Evolutionary conservation across 2,113 vertebrate genomes (phyloP).

Genomic region (Petaurus breviceps): DNA sequence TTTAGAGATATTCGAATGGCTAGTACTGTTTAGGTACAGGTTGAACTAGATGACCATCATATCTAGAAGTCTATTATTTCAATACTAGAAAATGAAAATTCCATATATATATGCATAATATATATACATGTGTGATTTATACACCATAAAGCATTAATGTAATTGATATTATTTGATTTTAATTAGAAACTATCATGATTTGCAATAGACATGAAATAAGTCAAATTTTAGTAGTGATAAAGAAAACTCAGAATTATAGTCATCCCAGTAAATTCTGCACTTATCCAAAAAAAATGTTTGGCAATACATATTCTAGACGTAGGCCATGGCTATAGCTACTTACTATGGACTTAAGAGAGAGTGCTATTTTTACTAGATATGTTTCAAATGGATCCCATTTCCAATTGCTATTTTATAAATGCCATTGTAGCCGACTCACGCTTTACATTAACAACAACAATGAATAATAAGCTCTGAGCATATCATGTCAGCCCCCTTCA

Average conservation of each 20-base stretch:
- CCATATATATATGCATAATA: background rate
- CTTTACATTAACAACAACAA: background rate
- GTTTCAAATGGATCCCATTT: slow-evolving; percentile 5
- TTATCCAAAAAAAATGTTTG: background rate
- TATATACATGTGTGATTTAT: too few species aligned
- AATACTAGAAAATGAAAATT: background rate
- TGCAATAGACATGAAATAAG: background rate
- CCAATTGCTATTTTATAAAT: slow-evolving; percentile 14
- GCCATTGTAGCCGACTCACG: background rate
- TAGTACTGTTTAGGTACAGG: background rate
- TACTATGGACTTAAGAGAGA: background rate
- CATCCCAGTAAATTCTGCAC: background rate
- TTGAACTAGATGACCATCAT: background rate
- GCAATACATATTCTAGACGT: background rate
- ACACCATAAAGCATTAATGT: background rate
- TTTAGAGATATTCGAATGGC: background rate
- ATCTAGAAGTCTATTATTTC: background rate
- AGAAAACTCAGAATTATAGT: background rate
- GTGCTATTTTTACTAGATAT: slow-evolving; percentile 19
- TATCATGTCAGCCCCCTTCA: background rate
- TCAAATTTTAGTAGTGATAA: background rate
- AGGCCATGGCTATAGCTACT: background rate
- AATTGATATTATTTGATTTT: background rate
- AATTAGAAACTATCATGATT: background rate
- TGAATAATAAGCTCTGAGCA: background rate